Conservation (phyloP, 2,113 vertebrate species). For the Mellivora capensis region DNA sequence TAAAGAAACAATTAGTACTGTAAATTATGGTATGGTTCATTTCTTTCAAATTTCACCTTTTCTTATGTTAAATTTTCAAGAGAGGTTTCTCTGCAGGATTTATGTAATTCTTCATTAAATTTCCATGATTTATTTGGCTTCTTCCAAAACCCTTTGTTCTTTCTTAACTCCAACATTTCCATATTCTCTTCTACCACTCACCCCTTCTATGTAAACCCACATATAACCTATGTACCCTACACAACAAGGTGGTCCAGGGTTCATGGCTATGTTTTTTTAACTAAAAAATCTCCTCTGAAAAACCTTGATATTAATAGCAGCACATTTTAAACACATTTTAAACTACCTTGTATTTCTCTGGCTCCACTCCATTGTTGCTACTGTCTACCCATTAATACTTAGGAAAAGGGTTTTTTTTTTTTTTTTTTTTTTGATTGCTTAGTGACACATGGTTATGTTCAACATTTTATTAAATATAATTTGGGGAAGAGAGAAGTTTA, state of each 20-base stretch:
- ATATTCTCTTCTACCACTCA: background rate
- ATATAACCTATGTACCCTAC: background rate
- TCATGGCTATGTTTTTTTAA: background rate
- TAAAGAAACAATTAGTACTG: background rate
- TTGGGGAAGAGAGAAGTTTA: constrained; percentile 27
- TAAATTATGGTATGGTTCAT: background rate
- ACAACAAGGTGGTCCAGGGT: background rate
- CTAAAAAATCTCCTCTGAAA: background rate
- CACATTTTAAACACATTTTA: constrained; percentile 15
- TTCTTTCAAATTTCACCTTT: background rate
- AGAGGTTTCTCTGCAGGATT: background rate
- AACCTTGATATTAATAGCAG: background rate
- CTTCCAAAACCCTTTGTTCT: background rate
- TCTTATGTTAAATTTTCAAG: constrained; percentile 6
- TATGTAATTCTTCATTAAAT: background rate
- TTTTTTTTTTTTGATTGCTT: constrained; percentile 15
- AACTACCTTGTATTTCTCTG: background rate
- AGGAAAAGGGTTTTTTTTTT: background rate
- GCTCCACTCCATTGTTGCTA: background rate
- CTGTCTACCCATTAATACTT: background rate
- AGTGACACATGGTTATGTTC: constrained; percentile 1
- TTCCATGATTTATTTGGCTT: constrained; percentile 17
- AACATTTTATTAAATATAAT: constrained; percentile 45
- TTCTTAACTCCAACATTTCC: background rate
- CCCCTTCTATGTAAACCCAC: background rate